phyloP scores from a whole-genome alignment of 2,113 vertebrate genomes.

The Vulpes ferrilata region DNA sequence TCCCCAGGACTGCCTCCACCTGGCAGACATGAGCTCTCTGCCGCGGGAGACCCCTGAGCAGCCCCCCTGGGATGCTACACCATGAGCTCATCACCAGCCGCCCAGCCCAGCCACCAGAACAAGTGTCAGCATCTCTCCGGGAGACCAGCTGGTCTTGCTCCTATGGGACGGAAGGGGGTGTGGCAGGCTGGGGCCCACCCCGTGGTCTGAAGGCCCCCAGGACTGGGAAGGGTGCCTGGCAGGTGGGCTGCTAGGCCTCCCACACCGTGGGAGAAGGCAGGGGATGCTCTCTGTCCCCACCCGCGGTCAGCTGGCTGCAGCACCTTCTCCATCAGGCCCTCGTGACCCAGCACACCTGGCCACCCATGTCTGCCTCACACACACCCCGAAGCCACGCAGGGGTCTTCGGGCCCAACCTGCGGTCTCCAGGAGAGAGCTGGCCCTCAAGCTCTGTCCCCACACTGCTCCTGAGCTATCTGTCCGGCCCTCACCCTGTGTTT shows the following conservation, averaged over 20 bases:
- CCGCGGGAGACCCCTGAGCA: background rate
- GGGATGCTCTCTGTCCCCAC: background rate
- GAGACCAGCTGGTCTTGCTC: background rate
- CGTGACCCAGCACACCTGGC: background rate
- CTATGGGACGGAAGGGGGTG: background rate
- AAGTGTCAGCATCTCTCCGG: background rate
- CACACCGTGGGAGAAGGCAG: background rate
- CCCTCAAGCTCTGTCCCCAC: background rate
- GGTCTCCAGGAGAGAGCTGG: background rate
- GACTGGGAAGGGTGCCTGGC: background rate
- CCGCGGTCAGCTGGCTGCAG: background rate
- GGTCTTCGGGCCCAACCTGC: background rate
- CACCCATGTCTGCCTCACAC: fast-evolving
- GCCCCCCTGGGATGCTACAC: background rate
- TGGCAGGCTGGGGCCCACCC: background rate
- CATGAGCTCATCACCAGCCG: fast-evolving
- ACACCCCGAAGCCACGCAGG: background rate
- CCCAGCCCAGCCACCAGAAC: background rate
- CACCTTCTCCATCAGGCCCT: background rate
- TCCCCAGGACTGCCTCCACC: fast-evolving
- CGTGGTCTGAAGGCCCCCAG: background rate
- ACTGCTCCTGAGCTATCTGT: background rate
- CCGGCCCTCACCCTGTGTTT: background rate
- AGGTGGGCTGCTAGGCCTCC: background rate
- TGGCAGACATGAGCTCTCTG: fast-evolving